Conservation (phyloP, 1,140 invertebrate species). For the Drosophila leontia region DNA sequence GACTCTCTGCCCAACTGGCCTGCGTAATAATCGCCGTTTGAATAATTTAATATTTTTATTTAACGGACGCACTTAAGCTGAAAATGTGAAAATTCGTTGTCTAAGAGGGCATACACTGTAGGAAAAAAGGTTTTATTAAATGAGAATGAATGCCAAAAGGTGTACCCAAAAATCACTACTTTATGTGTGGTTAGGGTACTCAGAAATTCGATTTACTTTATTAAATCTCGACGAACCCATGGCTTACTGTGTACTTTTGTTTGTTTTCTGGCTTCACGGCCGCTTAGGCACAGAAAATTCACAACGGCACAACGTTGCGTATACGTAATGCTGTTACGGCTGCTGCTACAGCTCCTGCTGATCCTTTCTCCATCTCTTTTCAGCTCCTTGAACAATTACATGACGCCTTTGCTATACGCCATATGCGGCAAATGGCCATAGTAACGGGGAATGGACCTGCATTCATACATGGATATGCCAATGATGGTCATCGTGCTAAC, state of each 20-base stretch:
- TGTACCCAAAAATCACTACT: slow-evolving; percentile 8
- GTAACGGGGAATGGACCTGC: slow-evolving; percentile 17
- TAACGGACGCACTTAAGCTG: slow-evolving; percentile 34
- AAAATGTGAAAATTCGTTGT: slow-evolving; percentile 27
- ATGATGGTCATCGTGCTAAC: slow-evolving; percentile 76
- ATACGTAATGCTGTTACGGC: slow-evolving; percentile 49
- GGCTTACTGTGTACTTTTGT: slow-evolving; percentile 32
- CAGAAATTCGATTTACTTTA: slow-evolving; percentile 46
- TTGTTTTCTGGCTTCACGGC: slow-evolving; percentile 54
- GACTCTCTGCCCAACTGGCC: slow-evolving; percentile 8
- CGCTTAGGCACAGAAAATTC: slow-evolving; percentile 66
- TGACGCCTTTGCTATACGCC: slow-evolving; percentile 59
- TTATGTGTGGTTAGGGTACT: slow-evolving; percentile 9
- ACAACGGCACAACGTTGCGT: slow-evolving; percentile 64
- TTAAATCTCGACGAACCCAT: slow-evolving; percentile 29
- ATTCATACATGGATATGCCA: slow-evolving; percentile 74
- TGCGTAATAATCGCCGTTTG: slow-evolving; percentile 32
- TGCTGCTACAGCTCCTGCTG: slow-evolving; percentile 22
- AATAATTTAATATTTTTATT: slow-evolving; percentile 66
- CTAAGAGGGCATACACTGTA: slow-evolving; percentile 29
- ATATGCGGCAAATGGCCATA: slow-evolving; percentile 68
- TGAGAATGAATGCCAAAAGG: neutral
- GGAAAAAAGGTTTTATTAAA: slow-evolving; percentile 19
- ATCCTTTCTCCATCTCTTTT: slow-evolving; percentile 17
- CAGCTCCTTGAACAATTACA: slow-evolving; percentile 65